Base-by-base conservation (phyloP, 2,797 vertebrate species). In the Pangasius sanitwongsei region DNA sequence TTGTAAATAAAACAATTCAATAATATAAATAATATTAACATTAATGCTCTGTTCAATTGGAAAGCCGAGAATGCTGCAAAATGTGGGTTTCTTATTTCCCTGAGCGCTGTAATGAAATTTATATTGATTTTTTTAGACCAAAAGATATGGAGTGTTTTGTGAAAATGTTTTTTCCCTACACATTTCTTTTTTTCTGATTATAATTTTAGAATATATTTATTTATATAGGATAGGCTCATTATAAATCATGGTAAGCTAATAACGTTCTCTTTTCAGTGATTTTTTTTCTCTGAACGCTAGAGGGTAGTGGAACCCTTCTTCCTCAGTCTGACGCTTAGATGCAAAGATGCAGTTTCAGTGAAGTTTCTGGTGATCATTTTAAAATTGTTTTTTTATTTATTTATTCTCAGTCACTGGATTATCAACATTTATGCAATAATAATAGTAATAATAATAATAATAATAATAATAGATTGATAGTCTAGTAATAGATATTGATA, bases 281-380 rank as follows among this genome's bases (percentile, higher is more conserved):
- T 25, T 50, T 75, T 2, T 37, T 1, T 7, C 1, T 3, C 6
- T 31, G 25, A 89, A 93, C 96, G 94, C 93, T 92, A 97, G 96
- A 96, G 95, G 94, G 95, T 94, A 95, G 92, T 94, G 89, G 67
- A 94, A 91, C 72, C 92, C 94, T 93, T 89, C 34, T 82, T 69
- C 8, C 69, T 77, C 34, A 37, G 57, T 4, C 23, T 37, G 31
- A 61, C 28, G 55, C 20, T 3, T 59, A 1, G 78, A 25, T 25
- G 61, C 37, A 44, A n/a, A 28, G 37, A 23, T 83, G 23, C 12
- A 18, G 57, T 65, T 63, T 83, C 3, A 11, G 37, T 59, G 59
- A 48, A 41, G 20, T 41, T 37, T 2, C 25, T 53, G 25, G 0
- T 82, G 31, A 37, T 82, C 55, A 59, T 37, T 59, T 82, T 37